Conservation (phyloP, 64 coral and sea anemone genomes). For the Montipora efflorescens region DNA sequence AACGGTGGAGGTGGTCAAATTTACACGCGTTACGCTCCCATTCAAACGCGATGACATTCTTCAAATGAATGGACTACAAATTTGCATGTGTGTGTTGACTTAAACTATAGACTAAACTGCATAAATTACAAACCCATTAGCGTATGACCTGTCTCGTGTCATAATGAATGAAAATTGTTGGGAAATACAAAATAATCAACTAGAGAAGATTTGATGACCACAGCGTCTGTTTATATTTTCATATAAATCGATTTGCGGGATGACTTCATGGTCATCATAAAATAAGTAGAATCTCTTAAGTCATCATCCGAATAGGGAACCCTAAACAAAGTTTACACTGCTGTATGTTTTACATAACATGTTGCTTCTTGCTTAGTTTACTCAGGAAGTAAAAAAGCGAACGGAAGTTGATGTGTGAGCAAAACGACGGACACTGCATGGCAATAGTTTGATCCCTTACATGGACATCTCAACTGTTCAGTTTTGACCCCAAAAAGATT, state of each 20-base stretch:
- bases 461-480: no score
- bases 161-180: conserved; percentile 38
- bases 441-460: no score
- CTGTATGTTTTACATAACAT: conserved; percentile 44
- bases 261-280: not conserved
- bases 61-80: conserved; percentile 29
- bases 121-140: conserved; percentile 60
- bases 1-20: not conserved
- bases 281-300: conserved; percentile 14
- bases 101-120: conserved; percentile 41
- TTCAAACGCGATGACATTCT: conserved; percentile 36
- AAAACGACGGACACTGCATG: not conserved
- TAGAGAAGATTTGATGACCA: conserved; percentile 17
- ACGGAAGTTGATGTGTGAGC: not conserved
- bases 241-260: conserved; percentile 13
- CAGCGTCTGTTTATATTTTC: conserved; percentile 53
- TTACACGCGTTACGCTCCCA: conserved; percentile 6
- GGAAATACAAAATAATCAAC: conserved; percentile 45
- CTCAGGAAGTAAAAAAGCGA: not conserved
- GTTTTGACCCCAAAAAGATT: no score
- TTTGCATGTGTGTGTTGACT: conserved; percentile 49
- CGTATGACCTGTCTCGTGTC: conserved; percentile 41
- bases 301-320: not conserved
- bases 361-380: conserved; percentile 30
- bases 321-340: conserved; percentile 1